Base-by-base conservation (phyloP, 2,888 invertebrate species). In the Gonocerus acuteangulatus region DNA sequence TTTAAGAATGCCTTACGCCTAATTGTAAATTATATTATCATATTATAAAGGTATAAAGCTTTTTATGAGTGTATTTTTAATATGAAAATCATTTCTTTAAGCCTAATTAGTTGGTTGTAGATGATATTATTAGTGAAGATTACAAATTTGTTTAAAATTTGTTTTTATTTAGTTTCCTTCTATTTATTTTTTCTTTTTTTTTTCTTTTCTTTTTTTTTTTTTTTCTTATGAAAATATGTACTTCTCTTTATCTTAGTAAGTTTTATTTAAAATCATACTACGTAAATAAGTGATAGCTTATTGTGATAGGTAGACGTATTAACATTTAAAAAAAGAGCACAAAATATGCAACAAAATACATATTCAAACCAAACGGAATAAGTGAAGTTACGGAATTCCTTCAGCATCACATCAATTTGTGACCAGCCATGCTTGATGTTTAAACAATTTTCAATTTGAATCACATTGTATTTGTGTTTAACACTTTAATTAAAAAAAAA, bases 61-160 rank as follows among this genome's bases (percentile, higher is more conserved):
- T 57, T 57, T 57, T 47, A 47, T 57, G 57, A 57, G 57, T 57
- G 57, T 57, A 57, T 57, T 57, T 57, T 57, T 57, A 57, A 57
- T 57, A 57, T 47, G 57, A 57, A 45, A 47, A 47, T 45, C 13
- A 32, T 45, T 57, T 44, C 19, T 45, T 57, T 47, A 47, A n/a
- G 57, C 45, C 57, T 57, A 42, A 18, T 34, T 57, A 47, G 47
- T 57, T 57, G 1, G 18, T n/a, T 47, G 57, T 57, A 47, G 57
- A 16, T 27, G 22, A 13, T 42, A 42, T 42, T 42, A 21, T 21
- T 54, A 54, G 23, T 54, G 21, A 54, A 19, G 32, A 42, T 42
- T 54, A 54, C 18, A 39, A 23, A 54, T 34, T n/a, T 15, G 23
- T 22, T 34, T 13, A n/a, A n/a, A 21, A 22, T 15, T n/a, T 16